Percentiles rank a stretch among this genome's conserved stretches.
Conservation (phyloP, 2,888 invertebrate species). For the Drosophila acutilabella region DNA sequence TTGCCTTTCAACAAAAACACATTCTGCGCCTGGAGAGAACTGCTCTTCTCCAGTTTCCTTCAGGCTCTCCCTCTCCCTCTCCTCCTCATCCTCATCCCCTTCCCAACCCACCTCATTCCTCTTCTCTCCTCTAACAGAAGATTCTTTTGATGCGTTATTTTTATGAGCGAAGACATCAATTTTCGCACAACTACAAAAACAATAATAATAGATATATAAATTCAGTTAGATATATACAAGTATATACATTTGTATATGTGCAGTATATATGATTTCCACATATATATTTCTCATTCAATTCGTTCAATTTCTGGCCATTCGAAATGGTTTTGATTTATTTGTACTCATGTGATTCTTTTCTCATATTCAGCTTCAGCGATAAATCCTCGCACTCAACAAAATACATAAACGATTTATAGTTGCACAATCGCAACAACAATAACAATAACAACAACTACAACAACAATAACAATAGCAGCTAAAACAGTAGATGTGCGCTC, state of each 20-base stretch:
- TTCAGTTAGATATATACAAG: conserved; percentile 1
- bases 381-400: conserved; percentile 79
- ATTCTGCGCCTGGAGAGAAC: conserved; percentile 31
- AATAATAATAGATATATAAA: conserved; percentile 16
- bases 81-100: not conserved
- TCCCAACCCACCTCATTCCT: not conserved
- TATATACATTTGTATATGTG: conserved; percentile 5
- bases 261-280: not conserved
- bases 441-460: conserved; percentile 50
- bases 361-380: conserved; percentile 73
- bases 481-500: conserved; percentile 13
- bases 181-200: conserved; percentile 67
- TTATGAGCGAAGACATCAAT: conserved; percentile 79
- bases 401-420: conserved; percentile 81
- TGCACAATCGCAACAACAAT: conserved; percentile 64
- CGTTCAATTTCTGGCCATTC: conserved; percentile 63
- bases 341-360: conserved; percentile 78
- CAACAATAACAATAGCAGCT: conserved; percentile 31
- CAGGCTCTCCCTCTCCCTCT: not conserved
- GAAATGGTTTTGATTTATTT: conserved; percentile 78
- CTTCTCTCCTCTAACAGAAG: not conserved
- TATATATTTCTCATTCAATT: conserved; percentile 58
- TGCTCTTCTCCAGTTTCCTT: conserved; percentile 15
- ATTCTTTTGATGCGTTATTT: conserved; percentile 74
- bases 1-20: conserved; percentile 78